Evolutionary conservation across 2,113 vertebrate species (phyloP), one percentile per base, ranked within the genome.

Genomic region (Bubo scandiacus): DNA sequence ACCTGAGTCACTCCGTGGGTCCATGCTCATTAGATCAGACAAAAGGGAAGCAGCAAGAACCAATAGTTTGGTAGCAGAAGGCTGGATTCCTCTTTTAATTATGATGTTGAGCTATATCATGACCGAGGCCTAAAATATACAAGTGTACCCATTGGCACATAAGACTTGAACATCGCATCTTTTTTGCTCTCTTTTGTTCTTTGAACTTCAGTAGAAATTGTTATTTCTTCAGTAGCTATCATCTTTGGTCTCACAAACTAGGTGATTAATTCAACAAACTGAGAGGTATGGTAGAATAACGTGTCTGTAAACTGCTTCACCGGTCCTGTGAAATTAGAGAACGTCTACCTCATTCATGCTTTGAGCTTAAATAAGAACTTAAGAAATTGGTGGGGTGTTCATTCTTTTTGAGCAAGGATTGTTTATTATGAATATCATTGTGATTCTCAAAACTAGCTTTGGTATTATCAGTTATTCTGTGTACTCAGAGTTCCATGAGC

Each of bases 391-490:
- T 65, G 10, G 18, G 58, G 54, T 92, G 21, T 47, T 88, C 1
- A 47, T 88, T 86, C 23, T 67, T 88, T 62, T 22, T 75, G 47
- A 79, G 52, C 40, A 47, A 54, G 43, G 27, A 65, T 72, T 94
- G 40, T 82, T 97, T 84, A 40, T 92, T 72, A 34, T 79, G 84
- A 94, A n/a, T 92, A 75, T 21, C 23, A 43, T 34, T 74, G 47
- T 57, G 51, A 81, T 81, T 94, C 80, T 94, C 49, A 71, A 86
- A 86, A 80, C 49, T 89, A 68, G 43, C 40, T 95, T 84, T 89
- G 83, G n/a, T 89, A 71, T 94, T 94, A 75, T 68, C 70, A 75
- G 80, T 54, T 94, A 30, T 66, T 84, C 25, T 57, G 66, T 42
- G 19, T 87, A 81, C 34, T 21, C 66, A 62, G 40, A 67, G 40